These are phyloP conservation scores for Epinephelus coioides DNA, from an alignment of 2,797 vertebrate genomes.

Conservation along the genomic window DNA sequence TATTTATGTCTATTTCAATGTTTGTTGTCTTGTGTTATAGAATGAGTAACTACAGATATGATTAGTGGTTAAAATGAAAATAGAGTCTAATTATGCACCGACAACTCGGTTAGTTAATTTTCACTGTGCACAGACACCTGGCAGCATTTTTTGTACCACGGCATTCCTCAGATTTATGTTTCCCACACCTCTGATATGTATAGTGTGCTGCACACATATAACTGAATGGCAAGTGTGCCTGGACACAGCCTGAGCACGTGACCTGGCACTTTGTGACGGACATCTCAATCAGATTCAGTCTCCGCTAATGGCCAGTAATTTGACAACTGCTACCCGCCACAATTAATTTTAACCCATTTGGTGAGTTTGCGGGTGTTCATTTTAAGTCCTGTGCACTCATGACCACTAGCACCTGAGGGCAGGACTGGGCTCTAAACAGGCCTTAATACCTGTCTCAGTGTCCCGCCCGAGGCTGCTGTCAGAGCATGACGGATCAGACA, in stretches of 20 bases:
- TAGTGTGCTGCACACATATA: background rate
- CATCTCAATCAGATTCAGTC: conserved; percentile 19
- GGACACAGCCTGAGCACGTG: background rate
- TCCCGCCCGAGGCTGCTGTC: conserved; percentile 90
- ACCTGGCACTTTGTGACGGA: conserved; percentile 5
- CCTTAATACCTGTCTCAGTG: conserved; percentile 83
- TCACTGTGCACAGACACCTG: background rate
- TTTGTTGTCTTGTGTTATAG: too few species aligned
- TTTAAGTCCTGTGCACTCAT: conserved; percentile 60
- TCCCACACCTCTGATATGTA: background rate
- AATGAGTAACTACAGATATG: too few species aligned
- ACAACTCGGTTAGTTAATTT: too few species aligned
- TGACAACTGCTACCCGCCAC: conserved; percentile 27
- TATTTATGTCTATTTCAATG: too few species aligned
- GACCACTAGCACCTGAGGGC: conserved; percentile 73
- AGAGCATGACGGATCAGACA: conserved; percentile 90
- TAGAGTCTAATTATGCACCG: too few species aligned
- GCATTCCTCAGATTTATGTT: background rate
- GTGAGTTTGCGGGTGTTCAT: conserved; percentile 37
- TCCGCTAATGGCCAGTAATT: background rate
- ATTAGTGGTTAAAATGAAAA: background rate
- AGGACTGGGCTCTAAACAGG: conserved; percentile 80
- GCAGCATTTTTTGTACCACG: conserved; percentile 1
- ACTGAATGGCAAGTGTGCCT: background rate
- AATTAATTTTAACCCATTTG: conserved; percentile 32